Conservation (phyloP, 2,113 vertebrate genomes). For the Cricetomys ansorgei region DNA sequence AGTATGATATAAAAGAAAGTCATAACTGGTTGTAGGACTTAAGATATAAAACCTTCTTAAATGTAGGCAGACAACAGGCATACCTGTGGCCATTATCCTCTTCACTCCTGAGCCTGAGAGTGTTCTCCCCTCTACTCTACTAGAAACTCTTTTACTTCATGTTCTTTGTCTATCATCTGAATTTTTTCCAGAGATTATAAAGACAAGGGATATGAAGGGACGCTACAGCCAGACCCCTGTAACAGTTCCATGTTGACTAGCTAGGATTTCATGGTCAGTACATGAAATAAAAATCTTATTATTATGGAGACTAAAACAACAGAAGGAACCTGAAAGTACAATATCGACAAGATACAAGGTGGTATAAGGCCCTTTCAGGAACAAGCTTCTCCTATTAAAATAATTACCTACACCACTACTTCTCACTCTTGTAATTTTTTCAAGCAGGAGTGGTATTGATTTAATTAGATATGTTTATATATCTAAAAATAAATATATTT, state of each 20-base stretch:
- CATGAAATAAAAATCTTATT: background rate
- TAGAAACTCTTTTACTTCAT: background rate
- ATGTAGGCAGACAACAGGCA: background rate
- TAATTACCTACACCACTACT: constrained; percentile 15
- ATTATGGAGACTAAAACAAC: background rate
- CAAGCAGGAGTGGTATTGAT: constrained; percentile 60
- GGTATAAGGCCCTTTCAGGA: background rate
- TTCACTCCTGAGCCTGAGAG: background rate
- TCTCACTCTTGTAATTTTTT: constrained; percentile 34
- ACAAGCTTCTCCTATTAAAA: constrained; percentile 16
- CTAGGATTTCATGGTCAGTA: background rate
- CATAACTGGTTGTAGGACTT: too few relatives aligned
- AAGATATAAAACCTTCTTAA: background rate
- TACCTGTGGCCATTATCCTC: too few relatives aligned
- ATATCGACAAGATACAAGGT: background rate
- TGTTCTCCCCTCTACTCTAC: background rate
- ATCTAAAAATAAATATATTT: too few relatives aligned
- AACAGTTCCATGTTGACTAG: background rate
- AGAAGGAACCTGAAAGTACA: background rate
- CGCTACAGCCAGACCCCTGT: too few relatives aligned
- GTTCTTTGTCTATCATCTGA: background rate
- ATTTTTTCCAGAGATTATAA: background rate
- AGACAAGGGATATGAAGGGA: too few relatives aligned
- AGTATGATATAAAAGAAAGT: too few relatives aligned
- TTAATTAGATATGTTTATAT: constrained; percentile 69